Evolutionary conservation across 2,797 vertebrate species (phyloP).

Genomic region (Lagothrix lagotricha): DNA sequence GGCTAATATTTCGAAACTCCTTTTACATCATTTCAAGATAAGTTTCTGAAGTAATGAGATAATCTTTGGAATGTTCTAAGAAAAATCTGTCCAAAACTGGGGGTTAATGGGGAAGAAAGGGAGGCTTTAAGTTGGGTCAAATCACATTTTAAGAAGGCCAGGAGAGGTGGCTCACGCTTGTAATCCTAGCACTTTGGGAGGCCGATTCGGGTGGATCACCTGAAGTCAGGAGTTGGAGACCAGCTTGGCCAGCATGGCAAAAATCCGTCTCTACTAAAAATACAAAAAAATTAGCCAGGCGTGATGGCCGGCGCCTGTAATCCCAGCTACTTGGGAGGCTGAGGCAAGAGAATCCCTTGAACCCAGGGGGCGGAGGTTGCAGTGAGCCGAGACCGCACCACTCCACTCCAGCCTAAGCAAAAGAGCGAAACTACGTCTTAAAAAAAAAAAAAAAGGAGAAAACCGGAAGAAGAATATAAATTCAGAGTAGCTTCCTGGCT

Average conservation of each 20-base stretch:
- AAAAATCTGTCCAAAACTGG: constrained; percentile 30
- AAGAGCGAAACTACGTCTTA: not conserved
- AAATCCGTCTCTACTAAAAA: not conserved
- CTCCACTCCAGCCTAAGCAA: not conserved
- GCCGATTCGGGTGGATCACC: not conserved
- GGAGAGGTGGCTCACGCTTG: not conserved
- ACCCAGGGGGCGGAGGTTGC: not conserved
- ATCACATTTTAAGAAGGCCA: constrained; percentile 17
- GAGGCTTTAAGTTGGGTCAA: constrained; percentile 33
- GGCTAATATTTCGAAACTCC: not conserved
- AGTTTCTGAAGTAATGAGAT: constrained; percentile 42
- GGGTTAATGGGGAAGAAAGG: constrained; percentile 1
- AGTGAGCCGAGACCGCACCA: not conserved
- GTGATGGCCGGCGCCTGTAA: not conserved
- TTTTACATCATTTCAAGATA: constrained; percentile 12
- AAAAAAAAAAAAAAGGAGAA: constrained; percentile 3
- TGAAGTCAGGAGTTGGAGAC: not conserved
- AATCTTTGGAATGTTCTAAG: constrained; percentile 42
- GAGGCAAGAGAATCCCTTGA: not conserved
- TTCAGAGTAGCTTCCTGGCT: constrained; percentile 35
- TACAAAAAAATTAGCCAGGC: not conserved
- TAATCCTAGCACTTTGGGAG: not conserved
- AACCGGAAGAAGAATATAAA: constrained; percentile 39
- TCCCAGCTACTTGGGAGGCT: not conserved
- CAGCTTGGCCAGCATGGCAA: not conserved